A percentile compares a stretch with the other conserved stretches of the same genome.
Evolutionary conservation across 2,797 vertebrate species (phyloP).

Genomic region (Thaleichthys pacificus): DNA sequence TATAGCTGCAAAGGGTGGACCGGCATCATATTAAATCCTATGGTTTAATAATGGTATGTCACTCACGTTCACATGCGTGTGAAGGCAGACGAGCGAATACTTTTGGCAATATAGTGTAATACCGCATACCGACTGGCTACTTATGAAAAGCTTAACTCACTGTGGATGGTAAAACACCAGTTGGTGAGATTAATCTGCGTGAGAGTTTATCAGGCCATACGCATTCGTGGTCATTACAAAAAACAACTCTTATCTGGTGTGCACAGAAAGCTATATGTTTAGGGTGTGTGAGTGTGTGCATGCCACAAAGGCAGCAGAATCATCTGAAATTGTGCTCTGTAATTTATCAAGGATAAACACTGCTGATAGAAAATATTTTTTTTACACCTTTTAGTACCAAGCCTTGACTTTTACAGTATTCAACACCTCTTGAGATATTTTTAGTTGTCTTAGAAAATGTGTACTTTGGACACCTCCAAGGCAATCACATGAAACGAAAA

Average conservation of each 20-base stretch:
- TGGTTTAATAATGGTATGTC: too few species aligned
- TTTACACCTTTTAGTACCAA: not conserved
- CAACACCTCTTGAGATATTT: not conserved
- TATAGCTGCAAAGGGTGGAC: too few species aligned
- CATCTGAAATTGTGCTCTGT: not conserved
- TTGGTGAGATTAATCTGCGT: conserved; percentile 37
- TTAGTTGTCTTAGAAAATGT: not conserved
- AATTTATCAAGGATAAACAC: too few species aligned
- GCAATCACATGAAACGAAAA: not conserved
- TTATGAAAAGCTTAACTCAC: conserved; percentile 25
- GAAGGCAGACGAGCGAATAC: too few species aligned
- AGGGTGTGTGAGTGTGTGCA: conserved; percentile 6
- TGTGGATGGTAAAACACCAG: conserved; percentile 21
- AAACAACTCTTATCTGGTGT: conserved; percentile 22
- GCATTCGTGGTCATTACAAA: conserved; percentile 6
- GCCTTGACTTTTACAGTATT: not conserved
- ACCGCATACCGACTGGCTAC: conserved; percentile 23
- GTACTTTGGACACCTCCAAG: not conserved
- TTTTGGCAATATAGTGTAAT: conserved; percentile 12
- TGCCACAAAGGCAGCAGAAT: not conserved
- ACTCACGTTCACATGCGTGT: too few species aligned
- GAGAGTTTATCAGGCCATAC: conserved; percentile 16
- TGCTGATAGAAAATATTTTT: too few species aligned
- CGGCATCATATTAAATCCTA: too few species aligned
- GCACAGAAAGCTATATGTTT: conserved; percentile 18